A percentile compares a stretch with the other conserved stretches of the same genome.
Conservation (phyloP, 2,888 invertebrate genomes). For the Pollenia labialis region DNA sequence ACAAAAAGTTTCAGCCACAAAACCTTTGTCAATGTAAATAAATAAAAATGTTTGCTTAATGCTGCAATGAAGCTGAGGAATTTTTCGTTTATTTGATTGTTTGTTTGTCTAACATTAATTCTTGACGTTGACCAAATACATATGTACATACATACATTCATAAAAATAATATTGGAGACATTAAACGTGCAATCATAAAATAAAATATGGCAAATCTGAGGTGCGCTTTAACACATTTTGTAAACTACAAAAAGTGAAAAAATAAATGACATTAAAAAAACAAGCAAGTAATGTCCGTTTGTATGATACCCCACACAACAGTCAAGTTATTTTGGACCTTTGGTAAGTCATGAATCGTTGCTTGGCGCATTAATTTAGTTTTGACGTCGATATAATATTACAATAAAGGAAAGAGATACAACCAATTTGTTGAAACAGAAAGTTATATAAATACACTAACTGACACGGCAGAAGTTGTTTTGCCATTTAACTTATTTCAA, state of each 20-base stretch:
- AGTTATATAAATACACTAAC: too few relatives aligned
- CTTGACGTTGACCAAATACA: constrained; percentile 42
- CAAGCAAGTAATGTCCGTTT: not conserved
- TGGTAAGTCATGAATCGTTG: too few relatives aligned
- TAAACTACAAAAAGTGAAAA: constrained; percentile 1
- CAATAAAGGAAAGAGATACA: too few relatives aligned
- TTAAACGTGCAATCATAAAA: constrained; percentile 34
- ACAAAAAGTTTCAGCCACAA: constrained; percentile 23
- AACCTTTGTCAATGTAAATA: constrained; percentile 61
- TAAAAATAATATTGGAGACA: constrained; percentile 9
- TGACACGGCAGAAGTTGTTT: too few relatives aligned
- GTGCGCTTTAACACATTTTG: constrained; percentile 43
- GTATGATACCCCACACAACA: too few relatives aligned
- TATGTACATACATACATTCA: not conserved
- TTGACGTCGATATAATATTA: too few relatives aligned
- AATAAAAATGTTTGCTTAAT: constrained; percentile 67
- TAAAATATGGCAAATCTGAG: constrained; percentile 41
- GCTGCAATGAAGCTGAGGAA: constrained; percentile 70
- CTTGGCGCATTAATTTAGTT: too few relatives aligned
- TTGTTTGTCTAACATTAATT: constrained; percentile 66
- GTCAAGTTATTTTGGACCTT: too few relatives aligned
- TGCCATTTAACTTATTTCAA: too few relatives aligned
- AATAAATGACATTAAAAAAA: constrained; percentile 18
- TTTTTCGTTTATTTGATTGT: constrained; percentile 42
- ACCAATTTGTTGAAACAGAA: too few relatives aligned